Percentiles rank a stretch among this genome's conserved stretches.
Evolutionary conservation across 2,888 invertebrate genomes (phyloP).

Genomic region (Sarcophaga rosellei): DNA sequence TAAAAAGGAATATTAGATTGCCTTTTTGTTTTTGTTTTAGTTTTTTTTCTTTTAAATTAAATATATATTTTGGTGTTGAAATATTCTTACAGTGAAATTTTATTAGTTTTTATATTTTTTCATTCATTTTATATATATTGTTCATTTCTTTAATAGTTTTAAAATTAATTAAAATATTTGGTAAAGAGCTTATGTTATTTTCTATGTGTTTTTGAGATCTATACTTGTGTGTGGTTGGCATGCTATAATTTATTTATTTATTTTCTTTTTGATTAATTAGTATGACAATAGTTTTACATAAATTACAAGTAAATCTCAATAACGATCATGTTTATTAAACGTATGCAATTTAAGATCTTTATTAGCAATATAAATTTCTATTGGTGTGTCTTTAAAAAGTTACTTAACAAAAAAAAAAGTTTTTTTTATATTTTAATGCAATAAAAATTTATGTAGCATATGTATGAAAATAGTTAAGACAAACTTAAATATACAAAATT

Average conservation of each 20-base stretch:
- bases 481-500: conserved; percentile 23
- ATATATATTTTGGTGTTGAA: conserved; percentile 61
- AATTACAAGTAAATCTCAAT: conserved; percentile 53
- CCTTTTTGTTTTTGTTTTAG: conserved; percentile 41
- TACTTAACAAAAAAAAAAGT: too few relatives aligned
- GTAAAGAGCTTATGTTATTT: conserved; percentile 58
- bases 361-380: conserved; percentile 54
- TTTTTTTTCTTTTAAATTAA: conserved; percentile 28
- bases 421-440: too few relatives aligned
- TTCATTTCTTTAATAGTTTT: conserved; percentile 41
- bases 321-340: conserved; percentile 10
- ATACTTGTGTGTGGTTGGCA: conserved; percentile 18
- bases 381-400: conserved; percentile 19
- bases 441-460: not conserved
- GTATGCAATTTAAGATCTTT: conserved; percentile 46
- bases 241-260: conserved; percentile 38
- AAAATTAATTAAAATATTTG: conserved; percentile 62
- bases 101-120: conserved; percentile 13
- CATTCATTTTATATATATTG: not conserved
- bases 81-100: conserved; percentile 63
- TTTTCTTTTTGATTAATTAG: conserved; percentile 5
- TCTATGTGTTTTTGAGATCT: conserved; percentile 58
- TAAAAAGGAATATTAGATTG: conserved; percentile 30
- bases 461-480: conserved; percentile 5
- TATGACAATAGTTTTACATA: conserved; percentile 23